Evolutionary conservation across 2,888 invertebrate genomes (phyloP).

Genomic region (Tipula unca): DNA sequence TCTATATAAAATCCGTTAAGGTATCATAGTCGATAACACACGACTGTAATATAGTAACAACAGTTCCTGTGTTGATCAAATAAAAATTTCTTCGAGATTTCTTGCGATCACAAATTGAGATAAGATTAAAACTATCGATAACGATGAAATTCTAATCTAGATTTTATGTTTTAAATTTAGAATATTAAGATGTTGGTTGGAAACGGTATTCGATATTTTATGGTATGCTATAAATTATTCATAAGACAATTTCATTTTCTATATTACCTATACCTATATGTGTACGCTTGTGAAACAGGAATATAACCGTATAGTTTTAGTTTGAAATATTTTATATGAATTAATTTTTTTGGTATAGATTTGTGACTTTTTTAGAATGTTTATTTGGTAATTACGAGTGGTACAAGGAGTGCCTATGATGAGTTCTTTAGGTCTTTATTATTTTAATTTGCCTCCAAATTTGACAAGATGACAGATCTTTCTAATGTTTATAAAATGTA

Average conservation of each 20-base stretch:
- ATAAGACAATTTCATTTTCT: neutral
- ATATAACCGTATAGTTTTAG: neutral
- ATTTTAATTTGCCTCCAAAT: no score
- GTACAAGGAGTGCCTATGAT: no score
- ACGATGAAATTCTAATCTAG: neutral
- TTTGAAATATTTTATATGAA: neutral
- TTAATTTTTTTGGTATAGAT: neutral
- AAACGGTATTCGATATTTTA: neutral
- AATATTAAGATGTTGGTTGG: neutral
- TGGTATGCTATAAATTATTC: neutral
- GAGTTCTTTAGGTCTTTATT: no score
- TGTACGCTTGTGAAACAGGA: neutral
- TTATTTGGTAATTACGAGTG: no score
- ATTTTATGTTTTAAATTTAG: neutral
- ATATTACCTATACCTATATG: neutral
- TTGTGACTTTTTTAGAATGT: no score
- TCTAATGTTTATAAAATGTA: no score
- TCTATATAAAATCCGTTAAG: neutral
- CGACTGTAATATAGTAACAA: no score
- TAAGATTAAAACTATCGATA: neutral
- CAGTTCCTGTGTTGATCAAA: neutral
- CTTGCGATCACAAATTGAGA: neutral
- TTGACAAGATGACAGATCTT: no score
- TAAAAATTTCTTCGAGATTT: neutral
- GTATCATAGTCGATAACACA: neutral